These are phyloP conservation scores for Notothenia coriiceps DNA, from an alignment of 2,113 vertebrate genomes.

Conservation along the genomic window DNA sequence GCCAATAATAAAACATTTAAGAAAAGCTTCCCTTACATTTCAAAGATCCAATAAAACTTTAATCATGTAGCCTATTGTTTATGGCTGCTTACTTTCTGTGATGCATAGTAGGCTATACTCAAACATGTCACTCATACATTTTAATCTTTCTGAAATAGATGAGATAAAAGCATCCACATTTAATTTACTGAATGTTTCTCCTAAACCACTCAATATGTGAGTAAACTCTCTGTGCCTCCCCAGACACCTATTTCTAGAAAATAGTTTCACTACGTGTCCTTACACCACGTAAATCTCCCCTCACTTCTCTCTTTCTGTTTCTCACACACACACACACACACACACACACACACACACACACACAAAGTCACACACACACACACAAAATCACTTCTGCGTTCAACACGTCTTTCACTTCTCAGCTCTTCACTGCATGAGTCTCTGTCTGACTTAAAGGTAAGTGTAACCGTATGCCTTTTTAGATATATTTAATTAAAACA, in stretches of 20 bases:
- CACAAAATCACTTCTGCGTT: too few relatives aligned
- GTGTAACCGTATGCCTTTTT: not conserved
- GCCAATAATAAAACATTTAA: too few relatives aligned
- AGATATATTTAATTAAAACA: not conserved
- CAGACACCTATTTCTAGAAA: too few relatives aligned
- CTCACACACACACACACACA: not conserved
- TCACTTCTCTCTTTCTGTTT: not conserved
- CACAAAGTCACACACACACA: too few relatives aligned
- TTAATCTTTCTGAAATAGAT: not conserved
- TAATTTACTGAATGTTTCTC: not conserved
- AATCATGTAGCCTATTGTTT: too few relatives aligned
- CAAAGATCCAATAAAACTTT: too few relatives aligned
- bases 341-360: too few relatives aligned
- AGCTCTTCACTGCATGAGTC: not conserved
- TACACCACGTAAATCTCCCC: conserved; percentile 30
- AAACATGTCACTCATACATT: not conserved
- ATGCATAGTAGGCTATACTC: not conserved
- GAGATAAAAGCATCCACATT: not conserved
- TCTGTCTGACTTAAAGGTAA: conserved; percentile 36
- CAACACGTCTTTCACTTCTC: conserved; percentile 27
- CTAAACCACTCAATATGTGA: not conserved
- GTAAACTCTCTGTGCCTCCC: not conserved
- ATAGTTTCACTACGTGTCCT: conserved; percentile 32
- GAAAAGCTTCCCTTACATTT: too few relatives aligned
- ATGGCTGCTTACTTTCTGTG: not conserved